Evolutionary conservation across 1,140 invertebrate genomes (phyloP).

Genomic region (Daktulosphaira vitifoliae): DNA sequence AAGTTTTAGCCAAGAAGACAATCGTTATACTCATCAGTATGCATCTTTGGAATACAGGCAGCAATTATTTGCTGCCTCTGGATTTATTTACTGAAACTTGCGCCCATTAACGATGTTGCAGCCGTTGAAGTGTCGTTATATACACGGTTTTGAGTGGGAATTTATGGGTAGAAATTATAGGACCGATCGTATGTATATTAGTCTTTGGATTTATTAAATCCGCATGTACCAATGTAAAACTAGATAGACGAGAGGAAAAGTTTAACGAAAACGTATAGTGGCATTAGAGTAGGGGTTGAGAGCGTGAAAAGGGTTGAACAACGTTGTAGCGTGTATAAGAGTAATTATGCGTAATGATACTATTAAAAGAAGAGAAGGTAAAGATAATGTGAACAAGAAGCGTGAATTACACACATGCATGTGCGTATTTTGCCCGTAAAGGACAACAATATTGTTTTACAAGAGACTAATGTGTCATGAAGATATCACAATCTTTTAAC

Average conservation of each 20-base stretch:
- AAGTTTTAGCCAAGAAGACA: no score
- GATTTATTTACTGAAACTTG: background rate
- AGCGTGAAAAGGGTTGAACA: no score
- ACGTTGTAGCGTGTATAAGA: background rate
- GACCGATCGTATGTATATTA: background rate
- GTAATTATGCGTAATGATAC: constrained; percentile 18
- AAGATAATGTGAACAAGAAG: background rate
- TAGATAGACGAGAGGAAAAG: no score
- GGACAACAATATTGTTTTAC: constrained; percentile 9
- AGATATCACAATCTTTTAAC: no score
- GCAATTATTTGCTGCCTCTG: constrained; percentile 3
- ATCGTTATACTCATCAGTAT: no score
- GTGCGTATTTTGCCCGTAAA: no score
- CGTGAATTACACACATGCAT: constrained; percentile 4
- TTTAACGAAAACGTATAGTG: no score
- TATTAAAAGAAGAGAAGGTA: background rate
- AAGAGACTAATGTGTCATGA: no score
- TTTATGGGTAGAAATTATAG: constrained; percentile 23
- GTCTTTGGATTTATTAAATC: constrained; percentile 3
- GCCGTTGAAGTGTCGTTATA: constrained; percentile 11
- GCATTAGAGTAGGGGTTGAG: no score
- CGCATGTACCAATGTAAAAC: background rate
- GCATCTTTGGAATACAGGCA: no score
- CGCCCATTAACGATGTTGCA: constrained; percentile 17
- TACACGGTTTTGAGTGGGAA: background rate